Base-by-base conservation (phyloP, 2,797 vertebrate genomes). In the Argentina silus region DNA sequence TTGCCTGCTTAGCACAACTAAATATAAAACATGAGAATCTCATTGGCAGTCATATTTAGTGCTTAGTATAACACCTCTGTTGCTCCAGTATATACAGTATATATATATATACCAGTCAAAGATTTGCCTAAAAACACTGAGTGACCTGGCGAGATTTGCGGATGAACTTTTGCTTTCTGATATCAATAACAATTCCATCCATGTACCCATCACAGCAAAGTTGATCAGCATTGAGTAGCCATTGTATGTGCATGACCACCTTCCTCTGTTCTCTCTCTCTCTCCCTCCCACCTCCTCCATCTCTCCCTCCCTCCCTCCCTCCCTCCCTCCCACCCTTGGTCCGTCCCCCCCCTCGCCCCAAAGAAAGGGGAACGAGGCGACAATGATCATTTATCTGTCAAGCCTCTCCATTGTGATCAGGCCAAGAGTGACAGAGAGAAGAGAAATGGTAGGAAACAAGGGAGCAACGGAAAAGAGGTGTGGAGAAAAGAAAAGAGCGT, bases 361-460 rank as follows among this genome's bases (percentile, higher is more conserved):
- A 66, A 72, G 70, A 74, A 67, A 71, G 83, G 47, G 71, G 17
- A 60, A 76, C 73, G 79, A 80, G 73, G 64, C 6, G 43, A 73
- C 86, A 81, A 88, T 80, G 56, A 78, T 77, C 67, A 15, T 84
- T 89, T 83, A 85, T 85, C 78, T 77, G 70, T 82, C 81, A 79
- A 27, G 63, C 11, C 64, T 53, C 53, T 75, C 63, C 2, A 44
- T 57, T 80, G 74, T 70, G 75, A 83, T 82, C 56, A 21, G 63
- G 53, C 68, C 9, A 27, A 74, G 65, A 72, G 50, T 61, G 64
- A 75, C 50, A 64, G 17, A 67, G 59, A 69, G 76, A 73, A 64
- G 19, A 62, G 12, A 81, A 67, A 69, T 75, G 59, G 57, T 55
- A 9, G 12, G 43, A 50, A n/a, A 48, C 7, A 51, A 47, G 59